Evolutionary conservation across 1,140 invertebrate genomes (phyloP), one percentile per base, ranked within the genome.

Genomic region (Schlechtendalia chinensis): DNA sequence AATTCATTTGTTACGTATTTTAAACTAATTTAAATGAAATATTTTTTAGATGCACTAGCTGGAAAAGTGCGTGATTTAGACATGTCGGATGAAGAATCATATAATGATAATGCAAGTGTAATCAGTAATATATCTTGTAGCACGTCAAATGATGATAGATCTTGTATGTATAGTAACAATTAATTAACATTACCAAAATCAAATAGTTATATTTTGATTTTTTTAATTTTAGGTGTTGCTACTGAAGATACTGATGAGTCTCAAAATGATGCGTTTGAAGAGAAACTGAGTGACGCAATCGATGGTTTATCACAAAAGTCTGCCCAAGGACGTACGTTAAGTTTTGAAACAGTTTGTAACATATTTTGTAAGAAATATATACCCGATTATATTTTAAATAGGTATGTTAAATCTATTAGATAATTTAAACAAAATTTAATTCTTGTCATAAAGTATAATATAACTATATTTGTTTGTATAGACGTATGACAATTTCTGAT

Each of bases 261-360:
- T 71, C 87, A 88, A 82, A 88, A 88, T 82, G 95, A 97, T 84
- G 89, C 91, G 58, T 92, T 96, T 84, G 96, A 98, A 86, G 95
- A 97, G 72, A 95, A 96, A 86, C 86, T 98, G 22, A 89, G 90
- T 29, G 93, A 96, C 84, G 90, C 91, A 0, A 91, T 98, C 65
- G 96, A 98, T 85, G 92, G 92, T 39, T 87, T 96, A 11, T 90
- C 90, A 4, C 92, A 96, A 82, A 95, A 96, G 84, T 94, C 94
- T 81, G 91, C 92, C 1, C 94, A 95, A 82, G 91, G 91, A 10
- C 89, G 96, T 75, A 90, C 90, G 4, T 87, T 87, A 5, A 93
- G 91, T 71, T 88, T 96, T 32, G 90, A 92, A 74, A 87, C 90
- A 1, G 88, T 97, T 2, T 89, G 89, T 19, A 92, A 90, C 81